These are phyloP conservation scores for Hypercompe scribonia DNA, from an alignment of 2,888 invertebrate genomes.

Conservation along the genomic window DNA sequence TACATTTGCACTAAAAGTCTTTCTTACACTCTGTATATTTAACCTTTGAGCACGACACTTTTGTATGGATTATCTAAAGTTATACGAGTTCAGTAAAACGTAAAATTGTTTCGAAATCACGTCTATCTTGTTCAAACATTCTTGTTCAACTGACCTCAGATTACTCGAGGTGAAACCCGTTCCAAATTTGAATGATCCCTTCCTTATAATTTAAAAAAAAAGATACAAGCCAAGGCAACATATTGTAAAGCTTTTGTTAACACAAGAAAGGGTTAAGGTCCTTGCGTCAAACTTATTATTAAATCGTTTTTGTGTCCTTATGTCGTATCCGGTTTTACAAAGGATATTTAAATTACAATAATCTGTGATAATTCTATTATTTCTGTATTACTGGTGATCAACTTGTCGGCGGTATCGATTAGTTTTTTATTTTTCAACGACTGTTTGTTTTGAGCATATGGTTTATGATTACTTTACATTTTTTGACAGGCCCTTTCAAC, in stretches of 20 bases:
- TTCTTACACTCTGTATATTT: conserved; percentile 12
- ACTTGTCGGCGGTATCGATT: conserved; percentile 76
- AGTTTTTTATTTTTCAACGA: conserved; percentile 60
- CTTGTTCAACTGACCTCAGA: conserved; percentile 80
- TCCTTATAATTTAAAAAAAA: conserved; percentile 74
- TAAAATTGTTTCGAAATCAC: conserved; percentile 49
- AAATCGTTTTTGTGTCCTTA: conserved; percentile 86
- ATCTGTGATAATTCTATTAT: conserved; percentile 86
- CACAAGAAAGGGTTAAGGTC: conserved; percentile 83
- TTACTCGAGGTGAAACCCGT: conserved; percentile 76
- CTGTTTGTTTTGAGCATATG: conserved; percentile 81
- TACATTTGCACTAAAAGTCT: conserved; percentile 25
- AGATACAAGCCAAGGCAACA: conserved; percentile 77
- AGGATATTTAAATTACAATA: conserved; percentile 85
- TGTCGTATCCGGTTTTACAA: conserved; percentile 81
- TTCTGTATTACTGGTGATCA: conserved; percentile 80
- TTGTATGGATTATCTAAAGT: neutral
- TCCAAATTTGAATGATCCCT: conserved; percentile 83
- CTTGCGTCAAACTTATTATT: conserved; percentile 83
- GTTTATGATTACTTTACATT: conserved; percentile 61
- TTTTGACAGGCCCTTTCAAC: conserved; percentile 51
- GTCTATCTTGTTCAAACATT: conserved; percentile 73
- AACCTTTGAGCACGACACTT: conserved; percentile 29
- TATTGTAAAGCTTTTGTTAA: conserved; percentile 84
- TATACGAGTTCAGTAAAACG: conserved; percentile 29